Base-by-base conservation (phyloP, 2,797 vertebrate species). In the Propithecus deckenii region DNA sequence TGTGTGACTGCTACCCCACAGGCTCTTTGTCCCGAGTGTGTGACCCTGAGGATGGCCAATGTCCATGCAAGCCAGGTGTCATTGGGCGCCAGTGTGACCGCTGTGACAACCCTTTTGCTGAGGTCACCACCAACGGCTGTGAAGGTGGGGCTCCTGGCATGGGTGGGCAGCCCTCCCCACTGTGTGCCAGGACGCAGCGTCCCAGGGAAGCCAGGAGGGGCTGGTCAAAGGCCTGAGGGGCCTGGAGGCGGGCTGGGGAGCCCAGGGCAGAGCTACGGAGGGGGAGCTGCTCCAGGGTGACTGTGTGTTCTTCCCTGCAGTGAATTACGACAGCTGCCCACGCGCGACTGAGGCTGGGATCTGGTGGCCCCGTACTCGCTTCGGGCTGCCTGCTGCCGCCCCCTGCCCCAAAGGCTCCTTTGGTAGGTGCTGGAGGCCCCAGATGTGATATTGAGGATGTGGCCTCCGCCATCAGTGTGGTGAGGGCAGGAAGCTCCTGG, bases 241-340 rank as follows among this genome's bases (percentile, higher is more conserved):
- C 28, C 75, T 15, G 50, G 30, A n/a, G 48, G 38, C 23, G 35
- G 23, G 87, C 9, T 15, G 57, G 28, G 52, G 85, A 43, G 8
- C 71, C 65, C 2, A 1, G 13, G 59, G 22, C 18, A 20, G 55
- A 55, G 20, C 48, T 76, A 14, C 57, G 6, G 25, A 69, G 74
- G 67, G 18, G 13, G 5, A 85, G 23, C 61, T 81, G 41, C 46
- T 48, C 18, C 38, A 15, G 9, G 28, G 18, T 93, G 35, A 97
- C 38, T 3, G 0, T 28, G 22, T 97, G 80, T 84, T 81, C 91
- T 96, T 90, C 74, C 63, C 90, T 3, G 0, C 98, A 99, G 99
- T 99, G 92, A 99, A 99, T 98, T 99, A 99, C 4, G 99, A 99
- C 99, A 99, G 99, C 98, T 99, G 99, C 97, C 99, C 99, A 43